Evolutionary conservation across 2,797 vertebrate genomes (phyloP), one percentile per base, ranked within the genome.

Genomic region (Leptoclinus maculatus): DNA sequence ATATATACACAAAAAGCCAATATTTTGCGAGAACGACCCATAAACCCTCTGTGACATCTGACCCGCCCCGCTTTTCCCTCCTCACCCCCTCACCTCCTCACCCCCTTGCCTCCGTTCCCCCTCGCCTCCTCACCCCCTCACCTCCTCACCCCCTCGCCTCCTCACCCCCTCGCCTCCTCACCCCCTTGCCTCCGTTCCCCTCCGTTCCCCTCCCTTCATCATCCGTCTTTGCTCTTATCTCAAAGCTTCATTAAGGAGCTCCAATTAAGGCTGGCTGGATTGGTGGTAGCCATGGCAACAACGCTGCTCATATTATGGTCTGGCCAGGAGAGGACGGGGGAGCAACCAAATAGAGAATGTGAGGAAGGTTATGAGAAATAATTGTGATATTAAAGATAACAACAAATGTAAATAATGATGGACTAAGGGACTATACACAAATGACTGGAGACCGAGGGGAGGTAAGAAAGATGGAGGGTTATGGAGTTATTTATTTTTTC

Each of bases 191-290:
- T 64, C 60, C 3, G 14, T 3, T 17, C 77, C 41, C 25, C 12
- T 64, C 60, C 3, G 14, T 3, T 17, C 77, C 41, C 6, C 47
- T 73, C 63, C 56, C 39, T 66, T 80, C 82, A 89, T 91, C 84
- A 88, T 76, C 90, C 88, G 80, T 76, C 78, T 47, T 32, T 2
- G 63, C 74, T 78, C 67, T 62, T 79, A 64, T 82, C 86, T 73
- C 57, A 72, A 78, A 86, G 78, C 62, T 83, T 88, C 77, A 88
- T 92, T 90, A 89, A 87, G 78, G 56, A 75, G 70, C 54, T 67
- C 66, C 83, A 93, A 91, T 93, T 91, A 92, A 87, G 49, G 67
- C 43, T 12, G 70, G 73, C 23, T 59, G 5, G 51, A 85, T 74
- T 58, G 77, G 57, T 1, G 70, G 90, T 87, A 34, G 74, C 86